Base-by-base conservation (phyloP, 2,888 invertebrate species). In the Leptinotarsa peninsularis region DNA sequence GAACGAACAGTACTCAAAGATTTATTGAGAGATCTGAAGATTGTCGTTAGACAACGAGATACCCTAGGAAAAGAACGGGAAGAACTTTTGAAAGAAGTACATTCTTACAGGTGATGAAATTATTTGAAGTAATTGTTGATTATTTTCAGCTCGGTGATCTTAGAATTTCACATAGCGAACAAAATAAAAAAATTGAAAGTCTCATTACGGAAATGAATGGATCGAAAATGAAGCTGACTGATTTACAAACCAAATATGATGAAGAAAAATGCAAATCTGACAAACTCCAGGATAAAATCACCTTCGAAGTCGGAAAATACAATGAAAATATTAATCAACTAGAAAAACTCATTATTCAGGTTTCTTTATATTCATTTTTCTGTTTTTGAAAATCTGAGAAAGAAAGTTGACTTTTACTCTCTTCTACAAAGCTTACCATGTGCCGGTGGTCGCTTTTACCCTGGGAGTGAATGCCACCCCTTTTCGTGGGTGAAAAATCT, bases 1-100 rank as follows among this genome's bases (percentile, higher is more conserved):
- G 87, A 86, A 80, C 78, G 85, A 68, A 79, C 81, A 58, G 84
- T 85, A 0, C 72, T 86, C 13, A 83, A 81, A 54, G 83, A 86
- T 75, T 75, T 87, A 54, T 67, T 86, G 50, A 81, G 78, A 49
- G 84, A 87, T 67, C 82, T 82, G 75, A 83, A 85, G 78, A 74
- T 69, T 49, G 54, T 85, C 17, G 79, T 82, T 17, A 78, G 74
- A 74, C 82, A 87, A 76, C 80, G 85, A 68, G 84, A 87, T 76
- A 72, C 73, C 15, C 72, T 86, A 3, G 4, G 83, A 4, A 72
- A 78, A 66, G 79, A 81, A 56, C 83, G 84, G 56, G 82, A 82
- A 67, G 79, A 83, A 67, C 70, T 78, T 23, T 33, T 74, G 15
- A 71, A 81, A 74, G 82, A 85, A 72, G 85, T 86, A 78, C 13